Percentiles rank a stretch among this genome's conserved stretches.
Conservation (phyloP, 2,797 vertebrate genomes). For the Anisognathus igniventris region DNA sequence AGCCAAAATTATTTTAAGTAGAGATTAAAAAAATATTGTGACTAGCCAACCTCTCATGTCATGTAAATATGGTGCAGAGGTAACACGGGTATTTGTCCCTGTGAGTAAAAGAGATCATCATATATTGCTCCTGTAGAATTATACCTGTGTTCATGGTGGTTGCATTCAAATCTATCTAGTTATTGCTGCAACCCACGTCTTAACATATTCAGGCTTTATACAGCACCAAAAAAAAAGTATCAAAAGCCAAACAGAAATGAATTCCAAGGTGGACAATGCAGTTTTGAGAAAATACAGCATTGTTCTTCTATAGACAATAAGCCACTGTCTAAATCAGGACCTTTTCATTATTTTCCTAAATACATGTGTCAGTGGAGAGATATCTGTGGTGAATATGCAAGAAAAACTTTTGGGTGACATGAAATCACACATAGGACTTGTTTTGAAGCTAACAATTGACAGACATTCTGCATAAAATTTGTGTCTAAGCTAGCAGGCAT, state of each 20-base stretch:
- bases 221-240: background rate
- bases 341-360: background rate
- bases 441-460: background rate
- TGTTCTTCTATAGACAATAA: background rate
- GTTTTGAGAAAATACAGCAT: background rate
- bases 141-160: background rate
- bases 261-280: background rate
- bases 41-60: background rate
- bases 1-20: background rate
- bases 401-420: background rate
- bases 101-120: background rate
- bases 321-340: background rate
- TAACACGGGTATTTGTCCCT: background rate
- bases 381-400: background rate
- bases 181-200: background rate
- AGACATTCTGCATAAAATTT: background rate
- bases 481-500: background rate
- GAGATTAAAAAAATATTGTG: background rate
- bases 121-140: background rate
- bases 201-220: background rate
- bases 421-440: background rate
- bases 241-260: background rate
- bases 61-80: background rate
- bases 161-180: background rate
- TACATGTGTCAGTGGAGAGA: background rate